phyloP scores from a whole-genome alignment of 2,113 vertebrate genomes.

The Holacanthus passer region DNA sequence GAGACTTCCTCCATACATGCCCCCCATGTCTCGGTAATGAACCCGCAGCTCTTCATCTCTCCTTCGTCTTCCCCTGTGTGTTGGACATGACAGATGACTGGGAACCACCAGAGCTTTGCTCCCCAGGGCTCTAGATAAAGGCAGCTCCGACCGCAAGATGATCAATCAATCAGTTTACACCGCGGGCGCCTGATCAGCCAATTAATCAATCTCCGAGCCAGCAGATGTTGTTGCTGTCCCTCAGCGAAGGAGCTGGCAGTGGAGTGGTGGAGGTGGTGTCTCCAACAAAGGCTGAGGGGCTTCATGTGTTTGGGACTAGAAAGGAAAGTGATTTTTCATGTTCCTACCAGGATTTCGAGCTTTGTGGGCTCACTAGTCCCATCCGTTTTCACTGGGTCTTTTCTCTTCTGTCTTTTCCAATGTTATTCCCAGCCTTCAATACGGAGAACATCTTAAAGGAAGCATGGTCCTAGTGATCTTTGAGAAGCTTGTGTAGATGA shows the following conservation, averaged over 20 bases:
- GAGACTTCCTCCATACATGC: slow-evolving; percentile 56
- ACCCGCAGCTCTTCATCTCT: slow-evolving; percentile 71
- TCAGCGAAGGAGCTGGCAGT: slow-evolving; percentile 62
- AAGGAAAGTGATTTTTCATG: slow-evolving; percentile 62
- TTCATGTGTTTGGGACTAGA: slow-evolving; percentile 57
- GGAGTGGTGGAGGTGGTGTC: slow-evolving; percentile 52
- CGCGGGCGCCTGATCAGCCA: slow-evolving; percentile 77
- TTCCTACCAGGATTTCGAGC: slow-evolving; percentile 54
- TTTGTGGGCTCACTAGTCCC: slow-evolving; percentile 6
- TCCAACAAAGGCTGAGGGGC: slow-evolving; percentile 68
- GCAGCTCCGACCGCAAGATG: slow-evolving; percentile 76
- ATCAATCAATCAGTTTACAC: slow-evolving; percentile 85
- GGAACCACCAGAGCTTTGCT: slow-evolving; percentile 80
- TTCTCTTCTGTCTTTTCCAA: neutral
- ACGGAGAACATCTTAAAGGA: neutral
- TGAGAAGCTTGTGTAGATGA: neutral
- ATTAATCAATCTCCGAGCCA: slow-evolving; percentile 81
- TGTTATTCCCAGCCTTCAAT: neutral
- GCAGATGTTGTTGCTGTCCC: slow-evolving; percentile 78
- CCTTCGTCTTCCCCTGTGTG: slow-evolving; percentile 58
- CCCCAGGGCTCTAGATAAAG: slow-evolving; percentile 79
- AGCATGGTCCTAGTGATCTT: neutral
- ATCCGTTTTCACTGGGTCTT: slow-evolving; percentile 24
- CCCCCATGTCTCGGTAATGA: slow-evolving; percentile 75
- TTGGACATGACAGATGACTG: slow-evolving; percentile 84